Evolutionary conservation across 2,797 vertebrate genomes (phyloP).

Genomic region (Cetoscarus ocellatus): DNA sequence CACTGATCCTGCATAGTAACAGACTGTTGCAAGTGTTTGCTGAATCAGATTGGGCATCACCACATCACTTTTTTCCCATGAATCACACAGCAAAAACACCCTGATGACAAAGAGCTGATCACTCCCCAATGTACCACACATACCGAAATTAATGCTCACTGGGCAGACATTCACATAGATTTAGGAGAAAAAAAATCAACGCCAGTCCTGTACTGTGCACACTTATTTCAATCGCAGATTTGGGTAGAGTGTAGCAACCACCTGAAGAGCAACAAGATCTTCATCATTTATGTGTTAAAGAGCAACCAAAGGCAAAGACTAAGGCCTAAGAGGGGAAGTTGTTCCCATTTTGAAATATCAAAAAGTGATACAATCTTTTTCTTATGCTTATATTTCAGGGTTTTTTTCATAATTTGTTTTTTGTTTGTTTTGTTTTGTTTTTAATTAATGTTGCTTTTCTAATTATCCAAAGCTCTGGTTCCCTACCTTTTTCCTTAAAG

Average conservation of each 20-base stretch:
- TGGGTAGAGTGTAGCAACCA: neutral
- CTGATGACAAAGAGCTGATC: slow-evolving; percentile 12
- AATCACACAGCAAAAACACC: slow-evolving; percentile 33
- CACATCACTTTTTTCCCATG: slow-evolving; percentile 28
- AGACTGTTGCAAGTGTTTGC: slow-evolving; percentile 21
- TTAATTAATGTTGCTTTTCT: no score
- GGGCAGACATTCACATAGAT: slow-evolving; percentile 1
- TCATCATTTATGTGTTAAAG: no score
- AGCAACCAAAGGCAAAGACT: no score
- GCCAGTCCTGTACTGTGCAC: slow-evolving; percentile 20
- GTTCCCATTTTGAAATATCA: no score
- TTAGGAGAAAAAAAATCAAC: slow-evolving; percentile 16
- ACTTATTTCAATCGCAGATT: slow-evolving; percentile 15
- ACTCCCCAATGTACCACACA: slow-evolving; percentile 32
- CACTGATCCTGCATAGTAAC: slow-evolving; percentile 23
- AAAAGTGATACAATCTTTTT: no score
- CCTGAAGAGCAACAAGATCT: no score
- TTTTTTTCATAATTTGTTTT: no score
- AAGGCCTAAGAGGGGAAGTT: no score
- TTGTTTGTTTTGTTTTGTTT: no score
- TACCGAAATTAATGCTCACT: slow-evolving; percentile 31
- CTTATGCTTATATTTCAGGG: no score
- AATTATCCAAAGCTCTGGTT: no score
- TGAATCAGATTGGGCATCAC: slow-evolving; percentile 32
- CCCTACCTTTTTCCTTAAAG: no score